These are phyloP conservation scores for Gambusia holbrooki DNA, from an alignment of 2,113 vertebrate genomes.

Conservation along the genomic window DNA sequence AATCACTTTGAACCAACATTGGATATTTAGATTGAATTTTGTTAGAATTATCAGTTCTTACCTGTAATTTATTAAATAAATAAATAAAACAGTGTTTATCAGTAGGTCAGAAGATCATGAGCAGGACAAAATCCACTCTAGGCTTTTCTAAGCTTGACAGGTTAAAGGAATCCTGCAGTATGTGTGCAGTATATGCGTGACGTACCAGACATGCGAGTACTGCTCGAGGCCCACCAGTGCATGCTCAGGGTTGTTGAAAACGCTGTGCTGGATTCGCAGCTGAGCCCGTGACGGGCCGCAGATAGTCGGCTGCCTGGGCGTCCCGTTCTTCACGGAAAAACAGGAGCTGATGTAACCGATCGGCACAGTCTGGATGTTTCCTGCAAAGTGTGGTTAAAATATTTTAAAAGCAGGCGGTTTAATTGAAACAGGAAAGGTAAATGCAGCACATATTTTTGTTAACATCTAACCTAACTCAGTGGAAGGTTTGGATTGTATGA, in stretches of 20 bases:
- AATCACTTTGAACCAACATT: no score
- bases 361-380: constrained; percentile 83
- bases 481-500: neutral
- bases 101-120: no score
- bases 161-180: no score
- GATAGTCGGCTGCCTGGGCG: constrained; percentile 87
- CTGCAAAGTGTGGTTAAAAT: constrained; percentile 58
- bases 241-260: constrained; percentile 90
- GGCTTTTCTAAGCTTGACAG: no score
- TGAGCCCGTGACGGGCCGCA: constrained; percentile 84
- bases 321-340: constrained; percentile 86
- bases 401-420: no score
- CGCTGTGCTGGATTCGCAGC: constrained; percentile 79
- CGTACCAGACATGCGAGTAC: constrained; percentile 91
- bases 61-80: no score
- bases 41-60: no score
- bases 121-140: no score
- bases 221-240: constrained; percentile 85
- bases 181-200: neutral
- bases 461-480: neutral
- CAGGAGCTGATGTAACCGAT: constrained; percentile 88
- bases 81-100: no score
- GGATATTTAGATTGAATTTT: no score
- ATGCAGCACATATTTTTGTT: neutral
- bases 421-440: no score